phyloP scores from a whole-genome alignment of 2,797 vertebrate genomes.

The Brotula barbata region DNA sequence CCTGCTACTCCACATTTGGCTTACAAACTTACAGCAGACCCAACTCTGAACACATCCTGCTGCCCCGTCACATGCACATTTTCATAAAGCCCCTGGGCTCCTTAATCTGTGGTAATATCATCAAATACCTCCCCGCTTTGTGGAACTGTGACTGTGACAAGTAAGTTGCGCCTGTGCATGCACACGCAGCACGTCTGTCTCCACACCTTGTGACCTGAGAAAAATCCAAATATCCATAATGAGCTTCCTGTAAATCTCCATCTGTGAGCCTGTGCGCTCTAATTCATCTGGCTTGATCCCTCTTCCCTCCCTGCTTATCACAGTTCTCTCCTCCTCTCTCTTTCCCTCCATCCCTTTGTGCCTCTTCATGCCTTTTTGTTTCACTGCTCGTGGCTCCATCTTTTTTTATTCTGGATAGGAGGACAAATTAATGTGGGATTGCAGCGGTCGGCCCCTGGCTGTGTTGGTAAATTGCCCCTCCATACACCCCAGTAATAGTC shows the following conservation, averaged over 20 bases:
- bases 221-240: conserved; percentile 18
- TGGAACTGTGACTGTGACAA: conserved; percentile 21
- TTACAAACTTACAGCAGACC: conserved; percentile 20
- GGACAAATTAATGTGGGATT: conserved; percentile 71
- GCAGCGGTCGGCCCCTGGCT: conserved; percentile 58
- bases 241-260: conserved; percentile 20
- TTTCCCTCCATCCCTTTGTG: conserved; percentile 28
- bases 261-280: conserved; percentile 20
- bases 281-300: conserved; percentile 22
- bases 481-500: conserved; percentile 49
- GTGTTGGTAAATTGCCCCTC: conserved; percentile 61
- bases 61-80: conserved; percentile 32
- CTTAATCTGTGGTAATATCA: conserved; percentile 8
- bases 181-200: conserved; percentile 11
- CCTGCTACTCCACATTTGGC: conserved; percentile 18
- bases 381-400: background rate
- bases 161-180: conserved; percentile 8
- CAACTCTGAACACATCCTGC: conserved; percentile 1
- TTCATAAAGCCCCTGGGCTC: conserved; percentile 39
- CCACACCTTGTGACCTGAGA: background rate
- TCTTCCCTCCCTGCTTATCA: conserved; percentile 21
- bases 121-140: conserved; percentile 28
- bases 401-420: conserved; percentile 36
- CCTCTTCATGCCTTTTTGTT: conserved; percentile 32
- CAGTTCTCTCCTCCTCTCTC: conserved; percentile 6